A percentile compares a stretch with the other conserved stretches of the same genome.
Evolutionary conservation across 1,140 invertebrate species (phyloP).

Genomic region (Drosophila parabipectinata): DNA sequence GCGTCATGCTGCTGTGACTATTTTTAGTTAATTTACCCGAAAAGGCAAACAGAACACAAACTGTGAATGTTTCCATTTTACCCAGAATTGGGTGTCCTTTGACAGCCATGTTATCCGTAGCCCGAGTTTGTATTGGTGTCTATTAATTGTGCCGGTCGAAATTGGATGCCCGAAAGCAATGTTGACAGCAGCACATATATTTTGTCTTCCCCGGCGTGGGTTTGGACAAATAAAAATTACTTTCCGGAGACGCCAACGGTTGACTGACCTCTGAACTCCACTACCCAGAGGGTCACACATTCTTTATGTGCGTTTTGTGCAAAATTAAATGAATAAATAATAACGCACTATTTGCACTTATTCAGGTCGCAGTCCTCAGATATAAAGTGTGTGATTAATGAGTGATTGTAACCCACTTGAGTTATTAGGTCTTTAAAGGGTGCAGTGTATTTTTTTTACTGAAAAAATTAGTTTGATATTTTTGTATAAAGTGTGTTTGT

Average conservation of each 20-base stretch:
- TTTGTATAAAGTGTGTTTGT: background rate
- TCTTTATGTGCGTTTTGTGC: slow-evolving; percentile 17
- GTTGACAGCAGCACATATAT: slow-evolving; percentile 35
- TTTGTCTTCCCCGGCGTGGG: slow-evolving; percentile 20
- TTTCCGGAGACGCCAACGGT: slow-evolving; percentile 41
- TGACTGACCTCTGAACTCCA: slow-evolving; percentile 57
- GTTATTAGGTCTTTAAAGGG: slow-evolving; percentile 9
- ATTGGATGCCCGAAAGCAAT: slow-evolving; percentile 38
- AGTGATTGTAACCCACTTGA: slow-evolving; percentile 13
- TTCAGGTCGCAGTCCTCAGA: slow-evolving; percentile 24
- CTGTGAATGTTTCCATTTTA: slow-evolving; percentile 35
- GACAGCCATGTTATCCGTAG: slow-evolving; percentile 24
- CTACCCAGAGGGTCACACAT: background rate
- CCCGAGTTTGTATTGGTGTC: slow-evolving; percentile 25
- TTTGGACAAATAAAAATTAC: slow-evolving; percentile 51
- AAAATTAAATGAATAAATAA: slow-evolving; percentile 78
- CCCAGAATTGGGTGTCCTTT: slow-evolving; percentile 42
- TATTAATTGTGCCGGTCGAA: slow-evolving; percentile 57
- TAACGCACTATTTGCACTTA: slow-evolving; percentile 69
- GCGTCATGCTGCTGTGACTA: slow-evolving; percentile 52
- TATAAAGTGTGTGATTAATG: slow-evolving; percentile 71
- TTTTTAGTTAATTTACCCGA: slow-evolving; percentile 65
- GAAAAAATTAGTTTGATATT: slow-evolving; percentile 4
- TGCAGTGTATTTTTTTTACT: slow-evolving; percentile 3
- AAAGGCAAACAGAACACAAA: slow-evolving; percentile 41